Evolutionary conservation across 2,797 vertebrate species (phyloP).

Genomic region (Molothrus aeneus): DNA sequence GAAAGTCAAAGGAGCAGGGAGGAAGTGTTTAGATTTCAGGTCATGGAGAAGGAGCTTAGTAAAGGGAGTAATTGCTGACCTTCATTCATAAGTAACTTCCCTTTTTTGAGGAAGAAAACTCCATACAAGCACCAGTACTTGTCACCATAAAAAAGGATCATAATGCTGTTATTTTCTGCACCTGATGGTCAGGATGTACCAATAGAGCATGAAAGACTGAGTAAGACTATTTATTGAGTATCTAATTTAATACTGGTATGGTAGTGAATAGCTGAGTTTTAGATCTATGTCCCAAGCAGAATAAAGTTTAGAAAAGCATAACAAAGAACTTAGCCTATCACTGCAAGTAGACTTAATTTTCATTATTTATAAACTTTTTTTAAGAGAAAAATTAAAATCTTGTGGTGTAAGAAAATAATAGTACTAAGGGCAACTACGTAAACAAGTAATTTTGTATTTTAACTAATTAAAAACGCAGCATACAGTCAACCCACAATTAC

Average conservation of each 20-base stretch:
- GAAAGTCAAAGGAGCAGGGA: background rate
- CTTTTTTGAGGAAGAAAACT: background rate
- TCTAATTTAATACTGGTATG: background rate
- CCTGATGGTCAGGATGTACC: background rate
- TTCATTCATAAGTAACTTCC: background rate
- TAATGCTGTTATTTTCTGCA: background rate
- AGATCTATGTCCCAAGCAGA: background rate
- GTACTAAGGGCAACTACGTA: background rate
- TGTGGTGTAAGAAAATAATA: background rate
- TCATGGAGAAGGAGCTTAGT: background rate
- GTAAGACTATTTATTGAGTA: background rate
- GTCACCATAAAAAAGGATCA: background rate
- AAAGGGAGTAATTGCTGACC: background rate
- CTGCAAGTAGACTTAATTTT: background rate
- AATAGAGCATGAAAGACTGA: background rate
- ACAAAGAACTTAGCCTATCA: background rate
- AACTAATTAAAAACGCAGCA: background rate
- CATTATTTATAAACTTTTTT: background rate
- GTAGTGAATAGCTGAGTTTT: background rate
- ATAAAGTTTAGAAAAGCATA: background rate
- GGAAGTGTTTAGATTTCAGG: constrained; percentile 2
- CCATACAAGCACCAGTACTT: background rate
- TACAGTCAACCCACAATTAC: background rate
- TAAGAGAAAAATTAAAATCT: background rate
- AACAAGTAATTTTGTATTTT: background rate